phyloP scores from a whole-genome alignment of 2,888 invertebrate genomes.

The Agonopterix arenella region DNA sequence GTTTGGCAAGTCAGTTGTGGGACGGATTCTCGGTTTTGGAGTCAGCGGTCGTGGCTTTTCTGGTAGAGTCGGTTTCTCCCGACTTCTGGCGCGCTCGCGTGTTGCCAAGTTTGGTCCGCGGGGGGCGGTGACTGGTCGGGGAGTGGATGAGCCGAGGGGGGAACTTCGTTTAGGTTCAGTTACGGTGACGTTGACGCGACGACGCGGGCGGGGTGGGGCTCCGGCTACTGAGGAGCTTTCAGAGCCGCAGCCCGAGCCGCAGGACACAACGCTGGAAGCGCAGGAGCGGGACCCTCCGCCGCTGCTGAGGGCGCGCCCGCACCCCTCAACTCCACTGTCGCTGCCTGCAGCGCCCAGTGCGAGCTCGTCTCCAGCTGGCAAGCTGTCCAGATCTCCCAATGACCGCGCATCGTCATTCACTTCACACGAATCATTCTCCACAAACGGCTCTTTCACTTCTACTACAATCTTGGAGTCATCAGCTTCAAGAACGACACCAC shows the following conservation, averaged over 20 bases:
- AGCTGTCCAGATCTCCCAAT: conserved; percentile 57
- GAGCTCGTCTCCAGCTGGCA: conserved; percentile 62
- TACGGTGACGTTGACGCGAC: conserved; percentile 78
- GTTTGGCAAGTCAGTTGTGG: conserved; percentile 72
- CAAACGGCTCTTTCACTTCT: conserved; percentile 37
- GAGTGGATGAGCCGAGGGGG: conserved; percentile 70
- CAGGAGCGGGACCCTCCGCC: conserved; percentile 82
- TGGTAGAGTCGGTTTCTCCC: conserved; percentile 74
- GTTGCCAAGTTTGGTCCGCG: conserved; percentile 70
- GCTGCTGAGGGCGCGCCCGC: conserved; percentile 82
- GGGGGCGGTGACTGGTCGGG: conserved; percentile 68
- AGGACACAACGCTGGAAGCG: conserved; percentile 87
- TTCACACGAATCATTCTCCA: conserved; percentile 49
- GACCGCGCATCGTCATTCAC: conserved; percentile 61
- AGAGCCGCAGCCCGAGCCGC: conserved; percentile 87
- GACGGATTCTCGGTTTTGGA: conserved; percentile 66
- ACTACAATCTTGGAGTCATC: conserved; percentile 22
- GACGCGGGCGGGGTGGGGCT: conserved; percentile 62
- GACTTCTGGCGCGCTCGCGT: conserved; percentile 76
- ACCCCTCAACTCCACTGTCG: conserved; percentile 88
- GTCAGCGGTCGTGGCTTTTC: conserved; percentile 66
- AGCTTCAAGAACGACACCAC: conserved; percentile 35
- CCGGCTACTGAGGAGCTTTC: conserved; percentile 85
- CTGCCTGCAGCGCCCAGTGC: conserved; percentile 80
- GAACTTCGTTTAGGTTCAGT: conserved; percentile 71